Conservation (phyloP, 2,797 vertebrate genomes). For the Anguilla marmorata region DNA sequence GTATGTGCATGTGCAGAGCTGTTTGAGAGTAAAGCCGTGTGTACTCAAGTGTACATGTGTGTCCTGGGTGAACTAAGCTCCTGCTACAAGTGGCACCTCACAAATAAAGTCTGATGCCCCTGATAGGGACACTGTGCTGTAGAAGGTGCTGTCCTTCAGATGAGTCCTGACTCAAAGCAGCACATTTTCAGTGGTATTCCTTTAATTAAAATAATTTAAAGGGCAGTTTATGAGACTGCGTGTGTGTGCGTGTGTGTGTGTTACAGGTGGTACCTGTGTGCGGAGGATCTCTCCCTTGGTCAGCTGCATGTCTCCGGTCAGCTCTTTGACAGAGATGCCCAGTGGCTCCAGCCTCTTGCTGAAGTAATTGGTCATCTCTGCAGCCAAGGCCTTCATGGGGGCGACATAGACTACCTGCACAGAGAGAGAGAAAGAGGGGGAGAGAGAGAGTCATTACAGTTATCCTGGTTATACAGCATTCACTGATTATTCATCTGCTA, state of each 20-base stretch:
- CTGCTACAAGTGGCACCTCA: too few species aligned
- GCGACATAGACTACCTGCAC: constrained; percentile 94
- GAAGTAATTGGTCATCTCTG: constrained; percentile 99
- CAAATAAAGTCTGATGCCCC: too few species aligned
- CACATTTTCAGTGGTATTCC: too few species aligned
- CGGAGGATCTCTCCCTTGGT: constrained; percentile 95
- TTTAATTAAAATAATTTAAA: too few species aligned
- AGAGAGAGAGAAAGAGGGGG: neutral
- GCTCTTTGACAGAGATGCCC: constrained; percentile 89
- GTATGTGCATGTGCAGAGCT: neutral
- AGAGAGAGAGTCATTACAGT: constrained; percentile 18
- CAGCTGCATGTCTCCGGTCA: constrained; percentile 98
- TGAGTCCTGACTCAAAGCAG: too few species aligned
- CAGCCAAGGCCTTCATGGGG: constrained; percentile 98
- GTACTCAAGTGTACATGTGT: neutral
- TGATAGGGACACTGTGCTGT: too few species aligned
- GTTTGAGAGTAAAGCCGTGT: neutral
- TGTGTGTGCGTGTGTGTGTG: neutral
- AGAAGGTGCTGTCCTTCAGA: too few species aligned
- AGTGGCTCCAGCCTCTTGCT: constrained; percentile 92
- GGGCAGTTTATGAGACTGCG: too few species aligned
- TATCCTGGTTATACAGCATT: neutral
- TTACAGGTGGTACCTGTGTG: constrained; percentile 76
- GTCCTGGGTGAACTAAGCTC: too few species aligned
- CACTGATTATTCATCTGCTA: neutral